Evolutionary conservation across 2,113 vertebrate species (phyloP).

Genomic region (Rallus limicola): DNA sequence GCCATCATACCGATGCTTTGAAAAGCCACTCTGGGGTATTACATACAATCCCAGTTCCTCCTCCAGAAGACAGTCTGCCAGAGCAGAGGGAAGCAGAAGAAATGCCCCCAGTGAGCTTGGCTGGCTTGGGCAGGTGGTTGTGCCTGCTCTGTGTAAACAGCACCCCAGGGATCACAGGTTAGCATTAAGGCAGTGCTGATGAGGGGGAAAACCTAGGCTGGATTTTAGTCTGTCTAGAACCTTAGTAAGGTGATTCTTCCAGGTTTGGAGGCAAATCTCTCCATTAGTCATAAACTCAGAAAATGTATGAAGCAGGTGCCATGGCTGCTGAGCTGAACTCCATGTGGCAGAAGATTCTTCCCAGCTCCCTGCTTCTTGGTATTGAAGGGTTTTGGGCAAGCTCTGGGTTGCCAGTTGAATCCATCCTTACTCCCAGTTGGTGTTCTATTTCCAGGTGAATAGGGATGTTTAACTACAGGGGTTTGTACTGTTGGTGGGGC

Average conservation of each 20-base stretch:
- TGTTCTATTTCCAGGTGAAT: not conserved
- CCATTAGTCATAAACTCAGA: not conserved
- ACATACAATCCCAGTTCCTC: not conserved
- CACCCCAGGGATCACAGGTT: fast-evolving
- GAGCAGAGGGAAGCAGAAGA: not conserved
- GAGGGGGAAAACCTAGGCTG: not conserved
- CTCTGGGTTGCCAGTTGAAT: not conserved
- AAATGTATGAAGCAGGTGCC: fast-evolving
- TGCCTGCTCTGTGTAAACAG: not conserved
- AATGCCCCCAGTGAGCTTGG: not conserved
- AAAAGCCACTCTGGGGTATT: not conserved
- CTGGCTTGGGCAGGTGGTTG: not conserved
- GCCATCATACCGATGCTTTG: not conserved
- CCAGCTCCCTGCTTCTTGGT: not conserved
- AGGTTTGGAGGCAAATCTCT: not conserved
- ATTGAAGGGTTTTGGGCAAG: not conserved
- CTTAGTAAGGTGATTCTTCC: not conserved
- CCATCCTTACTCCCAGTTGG: not conserved
- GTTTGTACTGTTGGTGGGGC: not conserved
- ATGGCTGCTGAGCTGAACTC: not conserved
- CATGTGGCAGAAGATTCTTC: not conserved
- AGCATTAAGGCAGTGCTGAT: not conserved
- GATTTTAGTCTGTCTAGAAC: not conserved
- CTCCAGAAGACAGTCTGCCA: not conserved
- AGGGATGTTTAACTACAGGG: not conserved